Conservation (phyloP, 2,113 vertebrate genomes). For the Lepus europaeus region DNA sequence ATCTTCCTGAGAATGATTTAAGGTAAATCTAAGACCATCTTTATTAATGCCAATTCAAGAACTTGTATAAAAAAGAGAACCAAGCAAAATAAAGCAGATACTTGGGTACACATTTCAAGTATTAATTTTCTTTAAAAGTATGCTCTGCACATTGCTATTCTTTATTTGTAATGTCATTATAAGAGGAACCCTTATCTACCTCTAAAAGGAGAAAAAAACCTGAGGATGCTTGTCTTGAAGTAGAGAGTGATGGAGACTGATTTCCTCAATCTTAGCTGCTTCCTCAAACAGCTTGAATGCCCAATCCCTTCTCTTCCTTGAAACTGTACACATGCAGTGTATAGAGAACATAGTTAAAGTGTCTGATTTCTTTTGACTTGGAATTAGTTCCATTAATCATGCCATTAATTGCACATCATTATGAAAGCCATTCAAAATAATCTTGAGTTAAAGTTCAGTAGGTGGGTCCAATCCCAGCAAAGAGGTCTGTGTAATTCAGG, state of each 20-base stretch:
- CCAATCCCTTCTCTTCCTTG: neutral
- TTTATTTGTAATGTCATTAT: neutral
- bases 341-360: neutral
- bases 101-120: neutral
- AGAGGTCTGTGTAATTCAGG: neutral
- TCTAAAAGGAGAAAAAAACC: neutral
- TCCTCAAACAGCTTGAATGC: rapidly evolving
- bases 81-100: neutral
- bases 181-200: neutral
- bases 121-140: neutral
- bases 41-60: neutral
- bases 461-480: neutral
- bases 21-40: neutral
- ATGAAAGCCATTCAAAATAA: neutral
- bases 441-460: neutral
- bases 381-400: neutral
- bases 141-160: neutral
- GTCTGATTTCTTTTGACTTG: neutral
- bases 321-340: neutral
- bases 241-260: neutral
- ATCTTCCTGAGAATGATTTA: neutral
- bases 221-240: neutral
- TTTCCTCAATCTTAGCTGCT: neutral
- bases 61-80: conserved; percentile 5
- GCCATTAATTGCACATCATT: neutral